A percentile compares a stretch with the other conserved stretches of the same genome.
These are phyloP conservation scores for Hypocryptadius cinnamomeus DNA, from an alignment of 2,113 vertebrate genomes.

Conservation along the genomic window DNA sequence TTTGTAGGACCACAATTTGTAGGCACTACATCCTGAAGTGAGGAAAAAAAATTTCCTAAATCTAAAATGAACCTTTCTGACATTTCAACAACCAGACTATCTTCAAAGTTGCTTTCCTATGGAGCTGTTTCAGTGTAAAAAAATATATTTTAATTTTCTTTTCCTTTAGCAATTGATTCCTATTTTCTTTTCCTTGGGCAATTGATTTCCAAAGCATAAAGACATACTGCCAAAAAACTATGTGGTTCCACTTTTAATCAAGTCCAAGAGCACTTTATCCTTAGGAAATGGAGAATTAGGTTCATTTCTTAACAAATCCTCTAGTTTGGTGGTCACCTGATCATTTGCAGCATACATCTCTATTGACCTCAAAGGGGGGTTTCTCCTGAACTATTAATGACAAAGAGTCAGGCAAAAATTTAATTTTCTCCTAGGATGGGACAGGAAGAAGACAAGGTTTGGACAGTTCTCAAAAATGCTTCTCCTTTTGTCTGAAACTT, in stretches of 20 bases:
- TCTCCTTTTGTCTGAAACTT: background rate
- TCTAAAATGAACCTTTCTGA: background rate
- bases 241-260: background rate
- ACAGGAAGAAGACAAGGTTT: background rate
- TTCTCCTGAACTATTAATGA: background rate
- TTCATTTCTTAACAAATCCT: background rate
- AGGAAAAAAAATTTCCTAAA: background rate
- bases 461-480: background rate
- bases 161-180: background rate
- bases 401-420: background rate
- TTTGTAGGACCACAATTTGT: background rate
- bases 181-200: background rate
- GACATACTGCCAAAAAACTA: background rate
- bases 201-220: background rate
- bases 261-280: background rate
- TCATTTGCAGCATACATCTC: background rate
- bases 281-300: background rate
- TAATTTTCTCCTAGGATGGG: background rate
- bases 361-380: background rate
- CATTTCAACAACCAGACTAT: background rate
- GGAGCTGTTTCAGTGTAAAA: background rate
- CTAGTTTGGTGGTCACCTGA: background rate
- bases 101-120: background rate
- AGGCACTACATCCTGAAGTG: background rate
- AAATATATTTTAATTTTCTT: background rate